Percentiles rank a stretch among this genome's conserved stretches.
phyloP scores from a whole-genome alignment of 2,797 vertebrate species.

The Channallabes apus region DNA sequence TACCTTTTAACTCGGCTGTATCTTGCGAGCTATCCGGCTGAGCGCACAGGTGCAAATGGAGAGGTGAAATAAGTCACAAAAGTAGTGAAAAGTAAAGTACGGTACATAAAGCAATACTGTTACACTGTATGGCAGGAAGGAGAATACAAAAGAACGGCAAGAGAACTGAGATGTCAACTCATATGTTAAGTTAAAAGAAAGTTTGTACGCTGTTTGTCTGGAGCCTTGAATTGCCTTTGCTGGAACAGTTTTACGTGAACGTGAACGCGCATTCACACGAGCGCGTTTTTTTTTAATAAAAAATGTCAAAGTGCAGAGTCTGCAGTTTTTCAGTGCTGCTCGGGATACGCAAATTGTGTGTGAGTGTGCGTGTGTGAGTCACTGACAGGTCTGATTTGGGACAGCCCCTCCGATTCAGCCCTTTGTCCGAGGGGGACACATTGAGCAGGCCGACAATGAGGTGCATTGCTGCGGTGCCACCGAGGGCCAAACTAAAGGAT shows the following conservation, averaged over 20 bases:
- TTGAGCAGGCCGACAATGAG: conserved; percentile 81
- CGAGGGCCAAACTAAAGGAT: conserved; percentile 76
- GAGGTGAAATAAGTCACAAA: conserved; percentile 25
- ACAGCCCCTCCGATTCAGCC: conserved; percentile 77
- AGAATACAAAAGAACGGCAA: conserved; percentile 29
- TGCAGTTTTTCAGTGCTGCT: conserved; percentile 55
- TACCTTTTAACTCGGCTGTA: conserved; percentile 36
- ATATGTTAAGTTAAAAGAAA: conserved; percentile 20
- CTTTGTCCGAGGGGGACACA: conserved; percentile 76
- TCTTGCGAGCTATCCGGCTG: conserved; percentile 33
- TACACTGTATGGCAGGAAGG: neutral
- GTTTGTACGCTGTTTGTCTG: neutral
- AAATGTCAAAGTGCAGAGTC: conserved; percentile 60
- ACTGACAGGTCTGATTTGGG: conserved; percentile 79
- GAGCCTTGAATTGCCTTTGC: neutral
- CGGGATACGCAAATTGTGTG: conserved; percentile 36
- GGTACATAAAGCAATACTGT: neutral
- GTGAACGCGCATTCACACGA: conserved; percentile 34
- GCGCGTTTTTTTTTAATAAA: conserved; percentile 49
- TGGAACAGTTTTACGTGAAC: conserved; percentile 29
- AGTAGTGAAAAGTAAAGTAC: conserved; percentile 23
- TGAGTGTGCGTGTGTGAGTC: conserved; percentile 60
- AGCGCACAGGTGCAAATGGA: conserved; percentile 21
- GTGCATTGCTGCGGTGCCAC: conserved; percentile 77
- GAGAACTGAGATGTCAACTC: neutral